Base-by-base conservation (phyloP, 1,140 invertebrate species). In the Lordiphosa collinella region DNA sequence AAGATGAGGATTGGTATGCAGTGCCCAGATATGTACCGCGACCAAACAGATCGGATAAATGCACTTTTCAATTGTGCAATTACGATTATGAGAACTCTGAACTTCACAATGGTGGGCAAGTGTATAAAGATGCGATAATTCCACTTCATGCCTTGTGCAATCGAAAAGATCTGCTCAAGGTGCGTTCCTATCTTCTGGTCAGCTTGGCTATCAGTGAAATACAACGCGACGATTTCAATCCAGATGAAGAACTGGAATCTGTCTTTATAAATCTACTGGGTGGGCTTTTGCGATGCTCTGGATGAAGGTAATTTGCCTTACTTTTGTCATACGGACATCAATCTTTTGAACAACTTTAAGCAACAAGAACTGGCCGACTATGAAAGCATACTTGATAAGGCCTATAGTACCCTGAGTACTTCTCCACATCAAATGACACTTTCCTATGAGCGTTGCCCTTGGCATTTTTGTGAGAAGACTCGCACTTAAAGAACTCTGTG, bases 71-170 rank as follows among this genome's bases (percentile, higher is more conserved):
- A 34, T 8, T 79, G 2, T 43, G 29, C 46, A 52, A 66, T 29
- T 7, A 53, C 0, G 13, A 11, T 5, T 12, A 18, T 0, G 80
- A 85, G 41, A 1, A 35, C 4, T 0, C 25, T 5, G 0, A 41
- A 4, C 8, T 86, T 3, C 5, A 36, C 1, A 11, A n/a, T 0
- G 61, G 40, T 8, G 60, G 63, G 0, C 5, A 4, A 11, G 12
- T 13, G 5, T 35, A 79, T 5, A 29, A 10, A n/a, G 12, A 63
- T 1, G 67, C 61, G 3, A 43, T 75, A 1, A 48, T 68, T 9
- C 43, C 85, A 1, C 7, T 86, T 4, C 70, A 72, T 31, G 65
- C 58, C 0, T 29, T 86, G 4, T 61, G 74, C 14, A 52, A 59
- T 8, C 18, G 18, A 22, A 22, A 22, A n/a, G 7, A 31, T 0